Percentiles rank a stretch among this genome's conserved stretches.
Conservation (phyloP, 2,888 invertebrate species). For the Drosophila borealis region DNA sequence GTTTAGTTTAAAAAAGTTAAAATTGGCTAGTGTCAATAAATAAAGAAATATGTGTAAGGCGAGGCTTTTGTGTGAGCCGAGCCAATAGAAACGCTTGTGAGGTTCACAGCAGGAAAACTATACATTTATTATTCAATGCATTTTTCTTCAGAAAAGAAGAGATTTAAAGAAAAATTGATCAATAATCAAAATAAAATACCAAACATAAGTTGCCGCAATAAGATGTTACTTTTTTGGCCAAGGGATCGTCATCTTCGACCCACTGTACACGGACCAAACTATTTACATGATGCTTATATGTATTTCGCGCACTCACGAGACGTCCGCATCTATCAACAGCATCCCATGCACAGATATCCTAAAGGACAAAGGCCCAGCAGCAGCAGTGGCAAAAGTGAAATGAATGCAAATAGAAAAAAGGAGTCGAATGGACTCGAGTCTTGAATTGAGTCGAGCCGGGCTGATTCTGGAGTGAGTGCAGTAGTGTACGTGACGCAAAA, state of each 20-base stretch:
- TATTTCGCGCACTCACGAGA: constrained; percentile 67
- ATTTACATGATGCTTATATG: constrained; percentile 71
- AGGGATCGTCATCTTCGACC: not conserved
- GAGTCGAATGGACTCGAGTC: constrained; percentile 10
- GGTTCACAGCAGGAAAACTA: too few species aligned
- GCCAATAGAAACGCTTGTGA: too few species aligned
- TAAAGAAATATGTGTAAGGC: too few species aligned
- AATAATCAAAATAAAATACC: too few species aligned
- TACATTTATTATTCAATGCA: too few species aligned
- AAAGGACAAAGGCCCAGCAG: constrained; percentile 12
- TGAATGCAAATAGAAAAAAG: constrained; percentile 60
- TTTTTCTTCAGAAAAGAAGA: too few species aligned
- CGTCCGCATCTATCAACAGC: constrained; percentile 47
- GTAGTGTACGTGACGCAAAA: constrained; percentile 48
- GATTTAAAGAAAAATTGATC: too few species aligned
- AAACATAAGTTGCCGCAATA: too few species aligned
- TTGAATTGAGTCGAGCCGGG: not conserved
- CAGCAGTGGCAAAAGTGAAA: constrained; percentile 33
- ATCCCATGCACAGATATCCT: constrained; percentile 12
- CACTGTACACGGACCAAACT: constrained; percentile 61
- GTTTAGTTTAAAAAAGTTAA: too few species aligned
- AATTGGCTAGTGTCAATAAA: too few species aligned
- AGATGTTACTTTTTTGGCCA: not conserved
- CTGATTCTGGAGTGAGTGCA: not conserved
- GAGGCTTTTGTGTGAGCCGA: too few species aligned